These are phyloP conservation scores for Aurelia aurita DNA, from an alignment of 30 jellyfish, hydroid and myxozoan species.

Conservation along the genomic window DNA sequence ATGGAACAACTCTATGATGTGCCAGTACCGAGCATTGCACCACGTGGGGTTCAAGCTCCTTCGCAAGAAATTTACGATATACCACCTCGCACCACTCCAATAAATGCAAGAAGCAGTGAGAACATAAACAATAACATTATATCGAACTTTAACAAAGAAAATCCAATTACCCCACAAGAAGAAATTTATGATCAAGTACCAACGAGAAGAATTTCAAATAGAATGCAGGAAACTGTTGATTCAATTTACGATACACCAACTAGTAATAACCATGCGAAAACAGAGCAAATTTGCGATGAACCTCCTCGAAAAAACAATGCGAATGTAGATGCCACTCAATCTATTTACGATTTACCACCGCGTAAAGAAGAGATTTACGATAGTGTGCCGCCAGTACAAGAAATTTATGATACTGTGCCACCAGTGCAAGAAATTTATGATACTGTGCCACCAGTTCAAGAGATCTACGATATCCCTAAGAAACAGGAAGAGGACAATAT, in stretches of 20 bases:
- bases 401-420: neutral
- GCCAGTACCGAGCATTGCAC: neutral
- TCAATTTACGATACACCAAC: conserved; percentile 70
- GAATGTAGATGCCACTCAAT: no score
- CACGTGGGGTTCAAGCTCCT: neutral
- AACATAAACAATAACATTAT: no score
- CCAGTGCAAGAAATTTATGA: neutral
- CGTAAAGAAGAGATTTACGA: neutral
- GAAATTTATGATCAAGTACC: no score
- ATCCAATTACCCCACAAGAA: no score
- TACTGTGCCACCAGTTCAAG: conserved; percentile 5
- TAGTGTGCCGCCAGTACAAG: neutral
- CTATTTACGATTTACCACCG: no score
- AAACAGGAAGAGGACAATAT: neutral
- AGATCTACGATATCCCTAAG: conserved; percentile 53
- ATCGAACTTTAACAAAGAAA: no score
- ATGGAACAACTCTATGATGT: neutral
- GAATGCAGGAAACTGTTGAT: neutral
- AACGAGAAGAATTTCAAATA: no score
- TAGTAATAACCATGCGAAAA: neutral
- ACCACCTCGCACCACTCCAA: neutral
- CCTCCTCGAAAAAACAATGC: no score
- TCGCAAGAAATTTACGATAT: neutral
- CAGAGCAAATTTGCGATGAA: neutral
- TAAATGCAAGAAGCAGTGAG: no score